phyloP scores from a whole-genome alignment of 2,888 invertebrate species.

The Frankliniella intonsa region DNA sequence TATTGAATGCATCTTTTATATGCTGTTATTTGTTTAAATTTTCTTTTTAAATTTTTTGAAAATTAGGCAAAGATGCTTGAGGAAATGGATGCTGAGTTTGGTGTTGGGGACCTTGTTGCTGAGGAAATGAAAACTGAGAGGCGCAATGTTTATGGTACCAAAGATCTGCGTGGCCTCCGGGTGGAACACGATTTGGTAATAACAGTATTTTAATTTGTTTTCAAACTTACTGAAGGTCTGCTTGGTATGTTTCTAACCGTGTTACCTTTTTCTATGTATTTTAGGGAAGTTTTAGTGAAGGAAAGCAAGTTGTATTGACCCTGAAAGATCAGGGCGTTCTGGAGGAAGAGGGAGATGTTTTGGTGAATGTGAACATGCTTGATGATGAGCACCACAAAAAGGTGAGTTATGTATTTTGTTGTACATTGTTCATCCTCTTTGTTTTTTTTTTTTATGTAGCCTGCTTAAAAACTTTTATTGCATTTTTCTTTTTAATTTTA shows the following conservation, averaged over 20 bases:
- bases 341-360: slow-evolving; percentile 79
- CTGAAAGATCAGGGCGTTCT: slow-evolving; percentile 88
- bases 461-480: slow-evolving; percentile 27
- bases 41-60: too few species aligned
- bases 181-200: slow-evolving; percentile 74
- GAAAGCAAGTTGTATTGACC: slow-evolving; percentile 81
- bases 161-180: slow-evolving; percentile 71
- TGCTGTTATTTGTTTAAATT: too few species aligned
- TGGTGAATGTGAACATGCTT: slow-evolving; percentile 86
- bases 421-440: slow-evolving; percentile 27
- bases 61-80: slow-evolving; percentile 83
- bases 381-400: slow-evolving; percentile 80
- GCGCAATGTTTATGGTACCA: slow-evolving; percentile 60
- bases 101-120: slow-evolving; percentile 77
- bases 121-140: slow-evolving; percentile 62
- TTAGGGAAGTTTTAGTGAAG: slow-evolving; percentile 62
- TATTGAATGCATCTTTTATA: too few species aligned
- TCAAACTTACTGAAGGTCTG: not conserved
- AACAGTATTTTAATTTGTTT: slow-evolving; percentile 33
- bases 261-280: slow-evolving; percentile 33
- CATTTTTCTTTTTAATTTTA: slow-evolving; percentile 31
- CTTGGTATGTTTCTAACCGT: not conserved
- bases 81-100: slow-evolving; percentile 93
- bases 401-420: slow-evolving; percentile 45
- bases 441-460: slow-evolving; percentile 3